Evolutionary conservation across 2,888 invertebrate genomes (phyloP).

Genomic region (Platycnemis pennipes): DNA sequence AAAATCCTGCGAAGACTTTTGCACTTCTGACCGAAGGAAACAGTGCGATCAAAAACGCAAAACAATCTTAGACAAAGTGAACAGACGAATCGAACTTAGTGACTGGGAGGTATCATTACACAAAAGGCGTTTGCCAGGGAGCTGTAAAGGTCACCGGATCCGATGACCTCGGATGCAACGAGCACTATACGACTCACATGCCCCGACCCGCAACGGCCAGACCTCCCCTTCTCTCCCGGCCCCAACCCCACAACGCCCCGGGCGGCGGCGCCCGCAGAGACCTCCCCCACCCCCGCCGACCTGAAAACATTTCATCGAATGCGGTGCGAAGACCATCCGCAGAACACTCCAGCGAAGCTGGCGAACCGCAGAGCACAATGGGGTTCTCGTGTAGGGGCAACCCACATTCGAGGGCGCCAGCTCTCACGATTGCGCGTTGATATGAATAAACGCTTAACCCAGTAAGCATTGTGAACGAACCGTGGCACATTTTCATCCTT

Average conservation of each 20-base stretch:
- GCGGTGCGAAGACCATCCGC: slow-evolving; percentile 21
- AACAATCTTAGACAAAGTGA: no score
- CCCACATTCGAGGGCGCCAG: neutral
- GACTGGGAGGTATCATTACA: no score
- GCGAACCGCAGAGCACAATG: neutral
- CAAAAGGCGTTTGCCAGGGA: neutral
- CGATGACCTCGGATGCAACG: neutral
- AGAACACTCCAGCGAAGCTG: neutral
- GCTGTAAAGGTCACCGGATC: neutral
- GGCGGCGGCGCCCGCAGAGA: neutral
- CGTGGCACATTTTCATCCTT: neutral
- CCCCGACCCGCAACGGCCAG: neutral
- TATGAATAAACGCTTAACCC: neutral
- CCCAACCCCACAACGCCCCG: neutral
- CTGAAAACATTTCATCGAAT: slow-evolving; percentile 1
- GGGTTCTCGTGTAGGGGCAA: neutral
- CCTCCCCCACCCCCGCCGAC: neutral
- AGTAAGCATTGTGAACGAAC: neutral
- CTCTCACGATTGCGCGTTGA: neutral
- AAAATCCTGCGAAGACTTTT: no score
- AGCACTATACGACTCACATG: neutral
- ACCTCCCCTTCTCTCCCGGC: neutral
- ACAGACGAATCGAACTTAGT: no score
- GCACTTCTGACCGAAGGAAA: no score
- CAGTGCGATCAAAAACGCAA: no score